A percentile compares a stretch with the other conserved stretches of the same genome.
phyloP scores from a whole-genome alignment of 2,888 invertebrate genomes.

The Folsomia candida region DNA sequence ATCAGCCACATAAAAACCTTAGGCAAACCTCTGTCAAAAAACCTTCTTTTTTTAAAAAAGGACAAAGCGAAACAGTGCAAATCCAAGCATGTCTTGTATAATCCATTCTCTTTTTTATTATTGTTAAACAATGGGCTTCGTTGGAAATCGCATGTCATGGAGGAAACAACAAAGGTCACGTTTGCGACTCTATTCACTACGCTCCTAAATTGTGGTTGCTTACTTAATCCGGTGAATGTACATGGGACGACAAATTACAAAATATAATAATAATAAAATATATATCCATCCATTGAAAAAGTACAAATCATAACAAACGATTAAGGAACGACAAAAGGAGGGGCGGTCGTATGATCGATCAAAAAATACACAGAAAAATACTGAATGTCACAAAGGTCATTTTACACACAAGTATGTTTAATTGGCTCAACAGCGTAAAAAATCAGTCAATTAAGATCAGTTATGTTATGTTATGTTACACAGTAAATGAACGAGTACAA shows the following conservation, averaged over 20 bases:
- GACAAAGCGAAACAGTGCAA: too few species aligned
- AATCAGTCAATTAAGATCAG: constrained; percentile 1
- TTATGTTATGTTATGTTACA: background rate
- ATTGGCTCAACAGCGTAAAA: background rate
- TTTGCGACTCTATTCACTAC: background rate
- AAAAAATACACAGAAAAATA: background rate
- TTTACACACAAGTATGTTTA: background rate
- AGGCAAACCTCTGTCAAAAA: background rate
- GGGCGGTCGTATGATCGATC: too few species aligned
- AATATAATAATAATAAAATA: background rate
- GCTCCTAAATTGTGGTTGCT: too few species aligned
- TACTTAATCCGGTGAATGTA: too few species aligned
- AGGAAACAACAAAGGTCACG: background rate
- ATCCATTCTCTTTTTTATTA: too few species aligned
- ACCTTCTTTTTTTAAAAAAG: background rate
- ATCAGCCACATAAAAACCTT: background rate
- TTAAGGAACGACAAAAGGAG: too few species aligned
- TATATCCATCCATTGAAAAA: background rate
- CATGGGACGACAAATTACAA: too few species aligned
- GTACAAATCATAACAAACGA: background rate
- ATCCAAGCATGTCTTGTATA: too few species aligned
- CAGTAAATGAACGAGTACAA: too few species aligned
- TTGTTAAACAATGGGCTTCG: background rate
- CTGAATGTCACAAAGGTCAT: constrained; percentile 3
- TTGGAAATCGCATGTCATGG: background rate